Evolutionary conservation across 2,797 vertebrate species (phyloP).

Genomic region (Diglossa cyanea): DNA sequence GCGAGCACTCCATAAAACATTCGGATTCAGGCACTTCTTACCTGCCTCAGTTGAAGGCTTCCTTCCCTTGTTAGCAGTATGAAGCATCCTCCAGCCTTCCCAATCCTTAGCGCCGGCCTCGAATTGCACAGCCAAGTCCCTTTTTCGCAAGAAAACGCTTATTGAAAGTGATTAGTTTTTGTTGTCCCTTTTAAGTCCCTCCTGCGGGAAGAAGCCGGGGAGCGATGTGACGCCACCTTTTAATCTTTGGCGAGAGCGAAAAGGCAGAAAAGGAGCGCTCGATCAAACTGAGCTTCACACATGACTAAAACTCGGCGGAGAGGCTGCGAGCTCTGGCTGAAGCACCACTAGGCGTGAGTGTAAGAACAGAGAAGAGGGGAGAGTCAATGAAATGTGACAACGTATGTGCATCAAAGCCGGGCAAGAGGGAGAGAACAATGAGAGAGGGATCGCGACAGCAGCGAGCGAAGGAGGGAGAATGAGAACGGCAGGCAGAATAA

Average conservation of each 20-base stretch:
- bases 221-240: conserved; percentile 84
- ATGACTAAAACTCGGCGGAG: conserved; percentile 92
- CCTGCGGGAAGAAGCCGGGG: conserved; percentile 79
- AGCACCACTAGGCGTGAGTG: conserved; percentile 81
- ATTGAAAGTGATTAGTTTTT: conserved; percentile 77
- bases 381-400: conserved; percentile 83
- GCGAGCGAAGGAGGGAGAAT: conserved; percentile 33
- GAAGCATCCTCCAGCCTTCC: conserved; percentile 82
- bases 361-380: conserved; percentile 77
- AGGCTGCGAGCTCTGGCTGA: conserved; percentile 82
- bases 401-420: conserved; percentile 79
- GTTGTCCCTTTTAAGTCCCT: conserved; percentile 79
- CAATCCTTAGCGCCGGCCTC: conserved; percentile 74
- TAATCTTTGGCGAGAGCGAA: conserved; percentile 87
- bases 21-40: conserved; percentile 74
- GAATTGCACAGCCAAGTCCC: conserved; percentile 75
- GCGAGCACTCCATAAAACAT: conserved; percentile 57
- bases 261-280: conserved; percentile 85
- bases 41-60: conserved; percentile 83
- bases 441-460: conserved; percentile 62
- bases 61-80: conserved; percentile 81
- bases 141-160: conserved; percentile 71
- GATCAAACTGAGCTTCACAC: conserved; percentile 93
- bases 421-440: conserved; percentile 74
- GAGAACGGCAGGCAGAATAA: conserved; percentile 37